Evolutionary conservation across 2,888 invertebrate species (phyloP), one percentile per base, ranked within the genome.

Genomic region (Luffia ferchaultella): DNA sequence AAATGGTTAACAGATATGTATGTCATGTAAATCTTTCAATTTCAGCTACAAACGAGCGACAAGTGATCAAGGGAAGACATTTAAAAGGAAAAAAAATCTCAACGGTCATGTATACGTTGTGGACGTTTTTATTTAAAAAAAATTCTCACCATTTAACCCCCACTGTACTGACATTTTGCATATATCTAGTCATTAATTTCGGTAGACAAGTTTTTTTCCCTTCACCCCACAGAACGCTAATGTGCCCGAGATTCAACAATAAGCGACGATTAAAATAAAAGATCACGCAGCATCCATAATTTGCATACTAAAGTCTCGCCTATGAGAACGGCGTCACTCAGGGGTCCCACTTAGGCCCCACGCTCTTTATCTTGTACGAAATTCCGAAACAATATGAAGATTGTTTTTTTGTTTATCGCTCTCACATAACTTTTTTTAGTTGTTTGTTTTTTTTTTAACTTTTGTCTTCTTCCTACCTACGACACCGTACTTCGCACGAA

Each of bases 221-320:
- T 57, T 62, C 66, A 68, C 76, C 78, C 77, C 62, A 70, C 68
- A 65, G 59, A 60, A 56, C 15, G 57, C 57, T 70, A 65, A 78
- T 68, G 64, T 12, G 30, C 30, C 30, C 30, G 75, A 68, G 67
- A 65, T 68, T 71, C 69, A 69, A 82, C 78, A 83, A 83, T 73
- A 74, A 68, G 78, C 45, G 77, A 73, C 68, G 64, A 80, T 83
- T 83, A 83, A 83, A 83, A 83, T 82, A 83, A 83, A 83, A 78
- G 83, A 83, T 79, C 74, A 74, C 70, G 70, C 68, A 69, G 68
- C 65, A 72, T 73, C 64, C 53, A 16, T 55, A 58, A 82, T 82
- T 79, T 82, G 77, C 83, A 83, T 80, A 77, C 68, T 61, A 62
- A 67, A 68, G n/a, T 62, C 65, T 46, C 18, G 49, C 49, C 48